Evolutionary conservation across 2,797 vertebrate genomes (phyloP).

Genomic region (Scolopax rusticola): DNA sequence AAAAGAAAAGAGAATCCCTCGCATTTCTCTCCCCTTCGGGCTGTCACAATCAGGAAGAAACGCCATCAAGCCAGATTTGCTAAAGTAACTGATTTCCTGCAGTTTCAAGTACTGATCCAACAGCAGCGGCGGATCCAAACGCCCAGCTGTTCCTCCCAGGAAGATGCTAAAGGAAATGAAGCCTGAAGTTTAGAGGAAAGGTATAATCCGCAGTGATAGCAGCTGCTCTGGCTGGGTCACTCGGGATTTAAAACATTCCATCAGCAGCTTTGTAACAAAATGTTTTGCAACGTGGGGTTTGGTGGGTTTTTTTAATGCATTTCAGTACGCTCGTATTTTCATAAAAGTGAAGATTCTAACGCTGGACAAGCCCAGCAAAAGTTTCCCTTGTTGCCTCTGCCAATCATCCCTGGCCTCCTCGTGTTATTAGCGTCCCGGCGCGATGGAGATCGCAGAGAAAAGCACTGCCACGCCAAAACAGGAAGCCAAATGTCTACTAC

Average conservation of each 20-base stretch:
- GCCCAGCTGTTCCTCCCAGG: conserved; percentile 67
- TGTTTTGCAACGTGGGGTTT: background rate
- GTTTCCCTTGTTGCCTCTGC: background rate
- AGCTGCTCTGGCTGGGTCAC: conserved; percentile 59
- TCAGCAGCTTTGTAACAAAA: conserved; percentile 29
- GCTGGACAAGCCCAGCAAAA: background rate
- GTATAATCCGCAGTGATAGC: conserved; percentile 64
- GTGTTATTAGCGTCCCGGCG: background rate
- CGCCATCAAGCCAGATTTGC: background rate
- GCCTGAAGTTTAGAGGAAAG: conserved; percentile 64
- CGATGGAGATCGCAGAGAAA: background rate
- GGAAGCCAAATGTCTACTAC: conserved; percentile 58
- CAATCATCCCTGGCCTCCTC: background rate
- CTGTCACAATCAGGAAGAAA: conserved; percentile 50
- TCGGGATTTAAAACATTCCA: conserved; percentile 44
- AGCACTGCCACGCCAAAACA: background rate
- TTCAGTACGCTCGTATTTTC: background rate
- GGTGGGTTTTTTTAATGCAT: background rate
- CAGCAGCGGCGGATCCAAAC: conserved; percentile 26
- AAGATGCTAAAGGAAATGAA: conserved; percentile 68
- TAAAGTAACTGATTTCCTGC: conserved; percentile 42
- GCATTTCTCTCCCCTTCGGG: background rate
- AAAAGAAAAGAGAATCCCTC: background rate
- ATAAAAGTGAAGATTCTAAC: background rate
- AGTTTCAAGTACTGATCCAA: background rate